Evolutionary conservation across 92 coral and sea anemone genomes (phyloP).

Genomic region (Porites rus): DNA sequence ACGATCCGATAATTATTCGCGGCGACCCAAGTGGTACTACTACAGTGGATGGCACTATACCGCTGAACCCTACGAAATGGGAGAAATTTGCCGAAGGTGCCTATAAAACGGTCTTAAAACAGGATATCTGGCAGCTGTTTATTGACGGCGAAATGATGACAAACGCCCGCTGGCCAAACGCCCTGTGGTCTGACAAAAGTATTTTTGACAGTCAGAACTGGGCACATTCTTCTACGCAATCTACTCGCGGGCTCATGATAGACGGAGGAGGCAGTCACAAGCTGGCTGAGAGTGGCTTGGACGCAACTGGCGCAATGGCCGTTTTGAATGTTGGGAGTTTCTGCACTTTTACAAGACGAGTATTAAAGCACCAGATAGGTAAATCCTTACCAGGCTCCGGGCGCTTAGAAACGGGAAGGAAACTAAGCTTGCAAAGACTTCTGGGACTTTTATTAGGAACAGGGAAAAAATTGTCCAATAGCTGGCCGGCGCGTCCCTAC

Average conservation of each 20-base stretch:
- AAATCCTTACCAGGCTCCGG: background rate
- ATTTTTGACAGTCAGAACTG: slow-evolving; percentile 68
- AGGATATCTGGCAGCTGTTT: slow-evolving; percentile 72
- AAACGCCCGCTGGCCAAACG: slow-evolving; percentile 86
- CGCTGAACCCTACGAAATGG: slow-evolving; percentile 48
- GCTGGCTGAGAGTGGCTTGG: slow-evolving; percentile 75
- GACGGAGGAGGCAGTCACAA: slow-evolving; percentile 65
- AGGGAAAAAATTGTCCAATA: too few relatives aligned
- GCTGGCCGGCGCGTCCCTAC: too few relatives aligned
- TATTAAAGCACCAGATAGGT: slow-evolving; percentile 41
- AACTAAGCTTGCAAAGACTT: too few relatives aligned
- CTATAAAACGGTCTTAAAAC: slow-evolving; percentile 45
- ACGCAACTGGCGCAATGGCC: slow-evolving; percentile 82
- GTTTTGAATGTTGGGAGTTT: slow-evolving; percentile 83
- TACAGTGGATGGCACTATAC: slow-evolving; percentile 74
- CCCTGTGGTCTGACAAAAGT: slow-evolving; percentile 74
- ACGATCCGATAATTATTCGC: slow-evolving; percentile 66
- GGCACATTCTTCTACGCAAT: slow-evolving; percentile 70
- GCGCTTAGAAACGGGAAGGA: too few relatives aligned
- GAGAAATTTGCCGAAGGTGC: slow-evolving; percentile 29
- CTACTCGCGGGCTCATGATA: slow-evolving; percentile 63
- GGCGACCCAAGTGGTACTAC: slow-evolving; percentile 66
- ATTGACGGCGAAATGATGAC: slow-evolving; percentile 76
- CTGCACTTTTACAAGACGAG: slow-evolving; percentile 71
- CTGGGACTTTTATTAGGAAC: too few relatives aligned